These are phyloP conservation scores for Charadrius vociferus DNA, from an alignment of 2,113 vertebrate genomes.

Conservation along the genomic window DNA sequence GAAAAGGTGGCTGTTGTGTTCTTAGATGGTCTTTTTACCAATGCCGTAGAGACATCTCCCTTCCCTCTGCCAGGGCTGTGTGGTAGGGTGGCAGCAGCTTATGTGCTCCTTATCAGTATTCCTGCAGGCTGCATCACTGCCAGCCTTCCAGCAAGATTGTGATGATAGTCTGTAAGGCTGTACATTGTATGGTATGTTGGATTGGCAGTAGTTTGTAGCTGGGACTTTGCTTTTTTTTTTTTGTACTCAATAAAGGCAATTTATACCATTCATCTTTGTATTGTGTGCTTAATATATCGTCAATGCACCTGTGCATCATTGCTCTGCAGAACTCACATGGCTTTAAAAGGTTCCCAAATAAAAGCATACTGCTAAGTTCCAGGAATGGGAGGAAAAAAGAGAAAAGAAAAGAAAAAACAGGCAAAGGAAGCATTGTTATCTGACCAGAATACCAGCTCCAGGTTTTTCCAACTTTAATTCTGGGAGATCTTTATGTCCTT, in stretches of 20 bases:
- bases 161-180: background rate
- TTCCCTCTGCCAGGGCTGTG: background rate
- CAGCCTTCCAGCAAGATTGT: background rate
- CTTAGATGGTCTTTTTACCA: background rate
- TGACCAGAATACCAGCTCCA: background rate
- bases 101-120: background rate
- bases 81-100: background rate
- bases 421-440: background rate
- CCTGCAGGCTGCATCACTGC: background rate
- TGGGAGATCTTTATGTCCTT: background rate
- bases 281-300: background rate
- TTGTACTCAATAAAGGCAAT: background rate
- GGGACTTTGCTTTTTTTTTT: background rate
- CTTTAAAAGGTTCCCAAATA: background rate
- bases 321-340: background rate
- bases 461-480: background rate
- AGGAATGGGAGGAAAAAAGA: background rate
- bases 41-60: background rate
- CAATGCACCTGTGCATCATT: background rate
- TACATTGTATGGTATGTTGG: fast-evolving
- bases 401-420: background rate
- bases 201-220: background rate
- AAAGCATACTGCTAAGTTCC: background rate
- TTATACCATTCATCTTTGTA: background rate
- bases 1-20: background rate